phyloP scores from a whole-genome alignment of 2,113 vertebrate species.

The Rhea americana region DNA sequence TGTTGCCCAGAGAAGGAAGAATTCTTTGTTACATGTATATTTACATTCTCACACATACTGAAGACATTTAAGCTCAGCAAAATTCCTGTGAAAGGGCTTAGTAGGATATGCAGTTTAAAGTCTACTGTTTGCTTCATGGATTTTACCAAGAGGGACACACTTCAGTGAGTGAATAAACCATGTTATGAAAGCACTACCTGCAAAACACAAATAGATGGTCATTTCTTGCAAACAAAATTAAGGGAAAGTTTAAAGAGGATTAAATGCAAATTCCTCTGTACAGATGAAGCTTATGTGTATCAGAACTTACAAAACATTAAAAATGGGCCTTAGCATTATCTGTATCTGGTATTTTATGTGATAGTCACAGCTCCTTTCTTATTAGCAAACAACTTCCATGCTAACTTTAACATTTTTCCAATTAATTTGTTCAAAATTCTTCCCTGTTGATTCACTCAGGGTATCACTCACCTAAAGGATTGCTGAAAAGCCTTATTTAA shows the following conservation, averaged over 20 bases:
- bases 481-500: background rate
- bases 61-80: constrained; percentile 40
- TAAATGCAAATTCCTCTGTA: background rate
- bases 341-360: background rate
- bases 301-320: background rate
- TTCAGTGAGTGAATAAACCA: background rate
- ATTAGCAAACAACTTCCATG: background rate
- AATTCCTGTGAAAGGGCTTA: constrained; percentile 6
- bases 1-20: constrained; percentile 31
- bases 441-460: background rate
- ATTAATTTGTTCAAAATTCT: background rate
- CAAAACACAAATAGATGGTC: background rate
- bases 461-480: background rate
- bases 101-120: constrained; percentile 1
- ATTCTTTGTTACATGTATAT: constrained; percentile 32
- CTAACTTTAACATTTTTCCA: background rate
- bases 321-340: background rate
- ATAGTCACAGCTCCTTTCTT: background rate
- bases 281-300: background rate
- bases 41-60: constrained; percentile 43
- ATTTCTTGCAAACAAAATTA: background rate
- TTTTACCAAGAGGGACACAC: background rate
- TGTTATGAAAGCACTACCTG: background rate
- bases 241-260: background rate
- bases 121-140: background rate